A percentile compares a stretch with the other conserved stretches of the same genome.
phyloP scores from a whole-genome alignment of 2,113 vertebrate genomes.

The Pyrgilauda ruficollis region DNA sequence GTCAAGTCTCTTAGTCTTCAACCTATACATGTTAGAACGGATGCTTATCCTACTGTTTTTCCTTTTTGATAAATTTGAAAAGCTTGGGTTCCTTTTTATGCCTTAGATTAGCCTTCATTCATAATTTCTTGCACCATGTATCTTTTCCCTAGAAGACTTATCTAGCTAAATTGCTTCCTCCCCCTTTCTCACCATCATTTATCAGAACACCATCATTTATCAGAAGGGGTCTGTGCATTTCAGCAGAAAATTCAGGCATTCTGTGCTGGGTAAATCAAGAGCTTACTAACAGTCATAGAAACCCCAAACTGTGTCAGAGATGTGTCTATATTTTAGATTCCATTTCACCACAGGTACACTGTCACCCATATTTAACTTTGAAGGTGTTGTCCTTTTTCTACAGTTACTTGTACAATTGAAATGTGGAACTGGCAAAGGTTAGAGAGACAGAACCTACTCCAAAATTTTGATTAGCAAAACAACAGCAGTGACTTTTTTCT shows the following conservation, averaged over 20 bases:
- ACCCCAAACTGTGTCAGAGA: not conserved
- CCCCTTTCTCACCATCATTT: not conserved
- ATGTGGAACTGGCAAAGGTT: not conserved
- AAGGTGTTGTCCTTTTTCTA: not conserved
- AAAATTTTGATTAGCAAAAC: not conserved
- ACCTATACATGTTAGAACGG: not conserved
- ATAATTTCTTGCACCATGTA: not conserved
- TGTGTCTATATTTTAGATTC: not conserved
- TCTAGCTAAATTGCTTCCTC: not conserved
- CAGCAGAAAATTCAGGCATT: not conserved
- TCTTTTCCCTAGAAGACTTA: not conserved
- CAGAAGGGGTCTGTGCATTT: not conserved
- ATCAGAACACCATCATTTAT: not conserved
- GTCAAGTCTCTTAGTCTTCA: not conserved
- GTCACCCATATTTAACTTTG: not conserved
- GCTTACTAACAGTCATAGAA: not conserved
- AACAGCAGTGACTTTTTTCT: not conserved
- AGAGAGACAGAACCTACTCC: not conserved
- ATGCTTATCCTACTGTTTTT: not conserved
- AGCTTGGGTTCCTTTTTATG: not conserved
- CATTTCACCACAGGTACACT: not conserved
- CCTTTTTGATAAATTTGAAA: not conserved
- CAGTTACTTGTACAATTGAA: not conserved
- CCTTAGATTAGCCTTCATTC: constrained; percentile 25
- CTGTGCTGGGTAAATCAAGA: not conserved